Conservation (phyloP, 2,113 vertebrate species). For the Phainopepla nitens region DNA sequence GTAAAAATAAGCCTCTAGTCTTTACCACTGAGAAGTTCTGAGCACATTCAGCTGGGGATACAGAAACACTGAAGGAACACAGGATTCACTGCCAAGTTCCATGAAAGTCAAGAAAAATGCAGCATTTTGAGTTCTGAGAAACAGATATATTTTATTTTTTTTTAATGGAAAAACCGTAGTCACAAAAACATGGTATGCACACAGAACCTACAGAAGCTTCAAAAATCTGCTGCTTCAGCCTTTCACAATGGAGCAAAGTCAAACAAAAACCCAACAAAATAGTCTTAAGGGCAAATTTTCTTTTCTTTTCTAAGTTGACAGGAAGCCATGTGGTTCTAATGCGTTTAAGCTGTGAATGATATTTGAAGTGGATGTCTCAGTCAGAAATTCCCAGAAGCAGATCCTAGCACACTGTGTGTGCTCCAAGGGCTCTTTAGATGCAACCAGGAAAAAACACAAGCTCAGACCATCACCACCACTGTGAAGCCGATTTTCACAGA, state of each 20-base stretch:
- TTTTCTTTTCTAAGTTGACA: background rate
- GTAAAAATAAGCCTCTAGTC: background rate
- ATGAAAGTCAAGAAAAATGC: background rate
- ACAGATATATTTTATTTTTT: background rate
- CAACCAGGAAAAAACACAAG: background rate
- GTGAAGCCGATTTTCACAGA: background rate
- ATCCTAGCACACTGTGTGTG: background rate
- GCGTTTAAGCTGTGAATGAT: constrained; percentile 15
- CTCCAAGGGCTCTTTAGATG: background rate
- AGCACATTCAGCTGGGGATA: background rate
- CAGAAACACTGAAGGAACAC: background rate
- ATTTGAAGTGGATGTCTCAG: background rate
- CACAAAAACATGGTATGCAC: background rate
- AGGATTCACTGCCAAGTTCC: background rate
- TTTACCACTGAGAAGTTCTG: background rate
- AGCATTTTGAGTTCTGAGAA: background rate
- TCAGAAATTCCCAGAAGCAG: constrained; percentile 32
- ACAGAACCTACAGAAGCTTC: background rate
- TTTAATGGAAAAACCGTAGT: background rate
- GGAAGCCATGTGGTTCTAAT: constrained; percentile 45
- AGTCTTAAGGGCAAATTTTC: background rate
- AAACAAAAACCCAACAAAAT: background rate
- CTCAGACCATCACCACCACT: background rate
- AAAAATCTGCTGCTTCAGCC: constrained; percentile 35
- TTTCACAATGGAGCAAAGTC: background rate